Base-by-base conservation (phyloP, 2,797 vertebrate genomes). In the Gadopsis bispinosus region DNA sequence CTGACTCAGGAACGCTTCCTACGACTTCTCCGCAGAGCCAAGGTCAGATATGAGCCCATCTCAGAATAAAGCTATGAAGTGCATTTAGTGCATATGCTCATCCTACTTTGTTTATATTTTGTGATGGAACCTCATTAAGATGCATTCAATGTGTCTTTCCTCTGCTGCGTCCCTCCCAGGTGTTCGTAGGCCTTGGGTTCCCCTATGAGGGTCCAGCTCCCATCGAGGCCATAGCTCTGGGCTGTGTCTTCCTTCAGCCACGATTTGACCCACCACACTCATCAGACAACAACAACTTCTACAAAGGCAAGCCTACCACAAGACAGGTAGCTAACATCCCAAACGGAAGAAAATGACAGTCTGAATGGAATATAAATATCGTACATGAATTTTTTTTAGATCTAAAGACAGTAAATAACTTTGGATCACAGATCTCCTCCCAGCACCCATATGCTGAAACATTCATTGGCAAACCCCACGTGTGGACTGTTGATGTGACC, bases 131-230 rank as follows among this genome's bases (percentile, higher is more conserved):
- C 1, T 66, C 5, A 33, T 20, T 16, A 13, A 45, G 11, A 35
- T 65, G 13, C 62, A 13, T 19, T 26, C 26, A 13, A 3, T 7
- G 6, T 22, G 37, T 35, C 35, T 65, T 37, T 35, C 1, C 13
- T 41, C 19, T 54, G 37, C 48, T 59, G 60, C 59, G 63, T 61
- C n/a, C 43, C 26, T 71, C 22, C 22, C 85, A 95, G 94, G 83
- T 95, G 53, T 95, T 95, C 89, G 92, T 95, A 22, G 94, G 94
- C 53, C 92, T 95, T 13, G 94, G 94, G 47, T 95, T 95, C 77
- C 94, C 94, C 48, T 95, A 93, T 7, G 94, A 95, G 75, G 94
- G 94, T 71, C 94, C 94, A 3, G 94, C 94, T 69, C 94, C 94
- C 5, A 90, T 95, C 26, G 94, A 95, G 77, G 94, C 94, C 0